phyloP scores from a whole-genome alignment of 2,113 vertebrate species.

The Ptilorrhoa leucosticta region DNA sequence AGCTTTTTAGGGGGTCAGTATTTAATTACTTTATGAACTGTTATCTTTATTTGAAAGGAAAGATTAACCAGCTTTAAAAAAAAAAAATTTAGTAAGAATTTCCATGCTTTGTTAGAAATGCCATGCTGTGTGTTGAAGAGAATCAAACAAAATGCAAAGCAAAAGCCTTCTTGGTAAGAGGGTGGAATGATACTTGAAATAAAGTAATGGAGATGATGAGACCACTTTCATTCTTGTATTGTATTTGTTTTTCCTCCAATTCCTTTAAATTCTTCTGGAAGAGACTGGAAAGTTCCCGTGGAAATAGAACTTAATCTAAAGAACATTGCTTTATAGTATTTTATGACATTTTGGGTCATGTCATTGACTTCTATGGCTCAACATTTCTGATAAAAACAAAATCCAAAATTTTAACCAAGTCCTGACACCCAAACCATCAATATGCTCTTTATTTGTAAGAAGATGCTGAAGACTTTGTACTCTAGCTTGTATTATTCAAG shows the following conservation, averaged over 20 bases:
- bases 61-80: neutral
- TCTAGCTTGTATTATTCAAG: constrained; percentile 24
- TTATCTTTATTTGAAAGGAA: neutral
- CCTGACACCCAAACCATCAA: neutral
- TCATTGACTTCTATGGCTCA: neutral
- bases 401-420: neutral
- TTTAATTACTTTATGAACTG: neutral
- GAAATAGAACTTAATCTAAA: neutral
- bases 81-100: neutral
- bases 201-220: neutral
- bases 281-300: neutral
- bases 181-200: neutral
- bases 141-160: neutral
- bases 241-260: neutral
- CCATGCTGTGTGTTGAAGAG: neutral
- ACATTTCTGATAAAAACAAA: neutral
- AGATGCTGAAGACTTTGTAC: constrained; percentile 28
- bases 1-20: neutral
- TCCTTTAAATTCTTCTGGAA: neutral
- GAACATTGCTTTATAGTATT: neutral
- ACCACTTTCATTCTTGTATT: neutral
- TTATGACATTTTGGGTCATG: neutral
- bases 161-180: neutral
- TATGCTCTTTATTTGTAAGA: neutral
- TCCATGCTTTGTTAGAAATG: neutral